phyloP scores from a whole-genome alignment of 2,888 invertebrate genomes.

The Chymomyza amoena region DNA sequence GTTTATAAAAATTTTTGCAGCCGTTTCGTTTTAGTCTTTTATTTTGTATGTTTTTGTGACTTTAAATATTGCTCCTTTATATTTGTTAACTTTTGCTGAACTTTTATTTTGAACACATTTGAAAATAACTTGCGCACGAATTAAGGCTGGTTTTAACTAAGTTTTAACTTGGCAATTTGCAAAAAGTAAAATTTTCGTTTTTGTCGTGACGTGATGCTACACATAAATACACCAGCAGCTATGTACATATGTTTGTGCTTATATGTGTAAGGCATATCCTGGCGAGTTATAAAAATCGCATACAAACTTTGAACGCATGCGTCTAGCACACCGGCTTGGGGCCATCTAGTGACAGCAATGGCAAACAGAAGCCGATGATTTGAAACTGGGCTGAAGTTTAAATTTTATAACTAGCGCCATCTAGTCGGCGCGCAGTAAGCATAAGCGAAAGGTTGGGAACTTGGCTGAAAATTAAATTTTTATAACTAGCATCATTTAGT shows the following conservation, averaged over 20 bases:
- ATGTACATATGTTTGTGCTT: conserved; percentile 38
- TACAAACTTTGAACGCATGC: conserved; percentile 28
- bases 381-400: no score
- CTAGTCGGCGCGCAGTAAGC: no score
- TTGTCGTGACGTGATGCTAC: conserved; percentile 46
- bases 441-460: no score
- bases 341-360: conserved; percentile 16
- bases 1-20: not conserved
- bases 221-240: conserved; percentile 48
- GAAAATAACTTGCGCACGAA: not conserved
- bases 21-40: not conserved
- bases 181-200: conserved; percentile 17
- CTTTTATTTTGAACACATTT: not conserved
- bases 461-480: no score
- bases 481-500: no score
- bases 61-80: not conserved
- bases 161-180: not conserved
- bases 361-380: no score
- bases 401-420: no score
- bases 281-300: conserved; percentile 12
- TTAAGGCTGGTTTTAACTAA: not conserved
- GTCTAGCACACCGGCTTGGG: conserved; percentile 16
- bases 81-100: not conserved
- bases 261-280: not conserved
- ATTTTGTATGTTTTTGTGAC: not conserved